Percentiles rank a stretch among this genome's conserved stretches.
Evolutionary conservation across 1,140 invertebrate species (phyloP).

Genomic region (Agrilus planipennis): DNA sequence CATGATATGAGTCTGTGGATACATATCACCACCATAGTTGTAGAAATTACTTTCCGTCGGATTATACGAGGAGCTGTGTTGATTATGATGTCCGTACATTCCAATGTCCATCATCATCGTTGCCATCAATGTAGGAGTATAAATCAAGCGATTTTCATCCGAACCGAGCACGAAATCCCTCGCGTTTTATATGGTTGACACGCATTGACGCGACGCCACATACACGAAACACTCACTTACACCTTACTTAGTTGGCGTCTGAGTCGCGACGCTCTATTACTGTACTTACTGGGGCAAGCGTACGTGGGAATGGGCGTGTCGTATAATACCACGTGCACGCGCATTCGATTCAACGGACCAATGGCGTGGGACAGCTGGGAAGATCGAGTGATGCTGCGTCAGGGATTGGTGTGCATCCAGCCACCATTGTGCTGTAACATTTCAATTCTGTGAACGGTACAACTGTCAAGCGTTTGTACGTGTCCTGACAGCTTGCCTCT

Average conservation of each 20-base stretch:
- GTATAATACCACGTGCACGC: slow-evolving; percentile 18
- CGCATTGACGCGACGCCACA: background rate
- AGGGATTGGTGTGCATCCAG: slow-evolving; percentile 29
- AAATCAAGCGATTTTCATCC: background rate
- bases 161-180: background rate
- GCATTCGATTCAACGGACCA: slow-evolving; percentile 17
- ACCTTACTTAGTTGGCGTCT: background rate
- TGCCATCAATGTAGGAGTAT: slow-evolving; percentile 23
- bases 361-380: slow-evolving; percentile 11
- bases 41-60: slow-evolving; percentile 37
- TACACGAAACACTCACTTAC: background rate
- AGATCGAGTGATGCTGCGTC: slow-evolving; percentile 22
- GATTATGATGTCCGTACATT: slow-evolving; percentile 48
- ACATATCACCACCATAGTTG: slow-evolving; percentile 29
- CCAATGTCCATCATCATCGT: slow-evolving; percentile 61
- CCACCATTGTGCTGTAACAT: slow-evolving; percentile 31
- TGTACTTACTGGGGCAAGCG: slow-evolving; percentile 5
- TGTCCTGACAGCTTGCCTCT: slow-evolving; percentile 31
- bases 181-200: background rate
- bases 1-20: slow-evolving; percentile 11
- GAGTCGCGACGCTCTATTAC: slow-evolving; percentile 1
- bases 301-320: slow-evolving; percentile 17
- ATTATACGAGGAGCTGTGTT: slow-evolving; percentile 25
- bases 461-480: slow-evolving; percentile 30
- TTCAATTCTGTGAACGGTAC: slow-evolving; percentile 31